Evolutionary conservation across 2,888 invertebrate species (phyloP).

Genomic region (Lasioglossum zephyrum): DNA sequence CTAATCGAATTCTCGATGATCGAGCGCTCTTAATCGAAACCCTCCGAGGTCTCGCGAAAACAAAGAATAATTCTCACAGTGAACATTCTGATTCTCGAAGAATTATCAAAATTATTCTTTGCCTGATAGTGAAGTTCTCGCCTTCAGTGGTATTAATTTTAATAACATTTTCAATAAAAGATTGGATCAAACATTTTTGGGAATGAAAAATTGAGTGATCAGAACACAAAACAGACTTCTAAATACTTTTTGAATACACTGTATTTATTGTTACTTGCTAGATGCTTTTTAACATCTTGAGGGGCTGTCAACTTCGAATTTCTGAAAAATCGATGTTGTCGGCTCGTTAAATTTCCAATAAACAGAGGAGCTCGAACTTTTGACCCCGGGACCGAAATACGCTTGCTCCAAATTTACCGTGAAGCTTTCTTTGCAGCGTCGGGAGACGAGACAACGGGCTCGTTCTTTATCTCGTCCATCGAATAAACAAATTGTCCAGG

Average conservation of each 20-base stretch:
- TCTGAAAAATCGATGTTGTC: background rate
- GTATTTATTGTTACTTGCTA: background rate
- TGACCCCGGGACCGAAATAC: background rate
- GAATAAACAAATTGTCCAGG: constrained; percentile 70
- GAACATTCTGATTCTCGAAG: background rate
- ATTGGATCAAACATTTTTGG: too few relatives aligned
- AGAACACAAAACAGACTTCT: background rate
- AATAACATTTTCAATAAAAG: too few relatives aligned
- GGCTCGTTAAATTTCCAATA: constrained; percentile 36
- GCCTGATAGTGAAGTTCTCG: too few relatives aligned
- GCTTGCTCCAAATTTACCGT: constrained; percentile 1
- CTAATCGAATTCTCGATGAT: constrained; percentile 68
- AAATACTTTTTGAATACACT: background rate
- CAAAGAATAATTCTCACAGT: background rate
- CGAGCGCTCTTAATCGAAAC: constrained; percentile 25
- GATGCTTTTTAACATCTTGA: background rate
- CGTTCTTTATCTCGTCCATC: constrained; percentile 45
- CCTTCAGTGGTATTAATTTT: too few relatives aligned
- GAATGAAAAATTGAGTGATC: too few relatives aligned
- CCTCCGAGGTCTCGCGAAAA: background rate
- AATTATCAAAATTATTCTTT: background rate
- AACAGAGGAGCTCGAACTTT: constrained; percentile 18
- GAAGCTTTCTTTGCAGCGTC: background rate
- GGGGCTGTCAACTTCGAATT: background rate
- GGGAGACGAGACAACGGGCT: constrained; percentile 28